Evolutionary conservation across 2,888 invertebrate genomes (phyloP).

Genomic region (Drosophila hamatofila): DNA sequence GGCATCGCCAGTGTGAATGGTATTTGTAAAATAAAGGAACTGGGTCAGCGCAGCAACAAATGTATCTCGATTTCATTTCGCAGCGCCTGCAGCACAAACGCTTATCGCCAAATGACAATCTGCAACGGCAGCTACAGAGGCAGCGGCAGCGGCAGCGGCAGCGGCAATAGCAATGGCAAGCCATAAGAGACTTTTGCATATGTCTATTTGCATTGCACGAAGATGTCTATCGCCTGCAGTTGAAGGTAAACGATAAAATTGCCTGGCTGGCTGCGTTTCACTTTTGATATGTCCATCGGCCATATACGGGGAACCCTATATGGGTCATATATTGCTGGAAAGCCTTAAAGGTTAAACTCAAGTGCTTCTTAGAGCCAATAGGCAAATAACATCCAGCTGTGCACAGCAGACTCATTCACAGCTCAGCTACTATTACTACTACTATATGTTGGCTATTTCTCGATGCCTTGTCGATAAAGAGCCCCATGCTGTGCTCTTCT

Average conservation of each 20-base stretch:
- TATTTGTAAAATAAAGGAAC: conserved; percentile 53
- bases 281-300: conserved; percentile 63
- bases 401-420: conserved; percentile 30
- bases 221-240: conserved; percentile 72
- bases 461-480: not conserved
- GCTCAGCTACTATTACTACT: conserved; percentile 1
- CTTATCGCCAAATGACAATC: conserved; percentile 76
- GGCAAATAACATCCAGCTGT: conserved; percentile 42
- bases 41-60: conserved; percentile 73
- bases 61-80: conserved; percentile 78
- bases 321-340: conserved; percentile 60
- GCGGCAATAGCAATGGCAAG: conserved; percentile 6
- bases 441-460: not conserved
- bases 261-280: conserved; percentile 47
- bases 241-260: conserved; percentile 66
- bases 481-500: conserved; percentile 32
- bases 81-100: conserved; percentile 55
- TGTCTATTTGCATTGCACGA: conserved; percentile 52
- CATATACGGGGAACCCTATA: conserved; percentile 10
- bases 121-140: not conserved
- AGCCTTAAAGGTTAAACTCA: conserved; percentile 55
- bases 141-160: not conserved
- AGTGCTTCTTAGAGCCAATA: conserved; percentile 16
- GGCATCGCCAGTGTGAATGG: conserved; percentile 25
- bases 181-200: conserved; percentile 60